These are phyloP conservation scores for Rutpela maculata DNA, from an alignment of 2,888 invertebrate species.

Conservation along the genomic window DNA sequence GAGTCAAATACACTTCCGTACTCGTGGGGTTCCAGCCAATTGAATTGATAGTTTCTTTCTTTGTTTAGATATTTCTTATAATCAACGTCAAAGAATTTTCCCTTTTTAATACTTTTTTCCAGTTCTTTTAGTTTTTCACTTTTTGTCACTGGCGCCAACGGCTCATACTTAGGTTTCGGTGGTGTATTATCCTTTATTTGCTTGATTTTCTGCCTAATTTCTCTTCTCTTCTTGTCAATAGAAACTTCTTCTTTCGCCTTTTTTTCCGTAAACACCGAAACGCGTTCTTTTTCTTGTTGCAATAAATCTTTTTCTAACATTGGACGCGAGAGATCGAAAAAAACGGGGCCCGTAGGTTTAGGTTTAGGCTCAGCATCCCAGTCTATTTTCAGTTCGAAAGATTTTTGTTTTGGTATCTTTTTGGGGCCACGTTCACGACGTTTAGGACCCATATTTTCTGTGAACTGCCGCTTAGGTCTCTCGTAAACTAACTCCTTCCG, in stretches of 20 bases:
- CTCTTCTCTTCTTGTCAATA: constrained; percentile 69
- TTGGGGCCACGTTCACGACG: constrained; percentile 67
- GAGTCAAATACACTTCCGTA: constrained; percentile 70
- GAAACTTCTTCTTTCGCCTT: constrained; percentile 69
- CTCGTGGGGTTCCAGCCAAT: constrained; percentile 69
- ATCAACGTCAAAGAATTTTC: constrained; percentile 71
- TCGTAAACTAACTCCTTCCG: constrained; percentile 69
- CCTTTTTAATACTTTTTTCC: constrained; percentile 70
- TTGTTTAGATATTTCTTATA: constrained; percentile 70
- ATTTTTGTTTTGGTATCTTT: constrained; percentile 54
- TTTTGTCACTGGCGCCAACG: constrained; percentile 70
- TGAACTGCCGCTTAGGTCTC: constrained; percentile 68
- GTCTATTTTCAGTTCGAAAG: constrained; percentile 21
- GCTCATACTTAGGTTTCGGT: constrained; percentile 67
- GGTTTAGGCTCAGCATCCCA: constrained; percentile 38
- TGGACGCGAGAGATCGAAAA: constrained; percentile 65
- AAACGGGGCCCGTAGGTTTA: constrained; percentile 51
- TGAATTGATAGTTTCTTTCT: constrained; percentile 57
- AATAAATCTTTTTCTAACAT: constrained; percentile 70
- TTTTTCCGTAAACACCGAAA: constrained; percentile 69
- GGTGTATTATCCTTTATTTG: constrained; percentile 65
- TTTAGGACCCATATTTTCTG: constrained; percentile 69
- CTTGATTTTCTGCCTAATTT: constrained; percentile 67
- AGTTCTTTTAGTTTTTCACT: constrained; percentile 70
- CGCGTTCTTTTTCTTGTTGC: constrained; percentile 70